Percentiles rank a stretch among this genome's conserved stretches.
phyloP scores from a whole-genome alignment of 2,888 invertebrate genomes.

The Tanytarsus gracilentus region DNA sequence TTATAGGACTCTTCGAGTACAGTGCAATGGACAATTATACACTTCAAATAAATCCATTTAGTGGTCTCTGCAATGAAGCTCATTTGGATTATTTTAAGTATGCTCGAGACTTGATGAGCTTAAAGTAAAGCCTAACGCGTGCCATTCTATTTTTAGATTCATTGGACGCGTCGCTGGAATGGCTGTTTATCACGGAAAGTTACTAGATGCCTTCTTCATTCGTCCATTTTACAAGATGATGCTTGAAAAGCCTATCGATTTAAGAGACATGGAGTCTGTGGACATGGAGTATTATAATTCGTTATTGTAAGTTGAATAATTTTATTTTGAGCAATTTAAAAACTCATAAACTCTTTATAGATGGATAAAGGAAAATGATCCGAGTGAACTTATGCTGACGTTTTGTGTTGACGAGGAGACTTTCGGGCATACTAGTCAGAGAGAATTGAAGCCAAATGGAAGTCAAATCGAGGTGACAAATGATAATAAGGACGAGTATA shows the following conservation, averaged over 20 bases:
- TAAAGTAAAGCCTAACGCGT: neutral
- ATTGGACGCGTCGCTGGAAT: slow-evolving; percentile 97
- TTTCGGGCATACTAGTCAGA: slow-evolving; percentile 87
- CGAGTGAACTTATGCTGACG: slow-evolving; percentile 84
- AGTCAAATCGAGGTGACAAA: slow-evolving; percentile 83
- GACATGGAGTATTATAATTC: slow-evolving; percentile 99
- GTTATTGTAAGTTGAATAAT: slow-evolving; percentile 47
- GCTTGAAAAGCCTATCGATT: slow-evolving; percentile 84
- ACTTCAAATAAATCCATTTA: slow-evolving; percentile 96
- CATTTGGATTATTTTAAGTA: slow-evolving; percentile 94
- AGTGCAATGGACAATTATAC: slow-evolving; percentile 99
- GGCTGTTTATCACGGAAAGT: slow-evolving; percentile 98
- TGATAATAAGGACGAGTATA: slow-evolving; percentile 95
- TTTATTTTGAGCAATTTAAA: slow-evolving; percentile 8
- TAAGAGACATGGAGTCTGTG: slow-evolving; percentile 98
- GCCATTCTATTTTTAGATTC: slow-evolving; percentile 48
- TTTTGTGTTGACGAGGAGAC: slow-evolving; percentile 96
- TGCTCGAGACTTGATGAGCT: slow-evolving; percentile 30
- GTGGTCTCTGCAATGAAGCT: slow-evolving; percentile 95
- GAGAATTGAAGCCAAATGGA: slow-evolving; percentile 85
- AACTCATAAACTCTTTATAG: slow-evolving; percentile 1
- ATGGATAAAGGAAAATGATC: slow-evolving; percentile 78
- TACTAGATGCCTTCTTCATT: slow-evolving; percentile 97
- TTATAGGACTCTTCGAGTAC: slow-evolving; percentile 87
- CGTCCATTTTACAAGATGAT: slow-evolving; percentile 99